phyloP scores from a whole-genome alignment of 2,888 invertebrate species.

The Ligdia adustata region DNA sequence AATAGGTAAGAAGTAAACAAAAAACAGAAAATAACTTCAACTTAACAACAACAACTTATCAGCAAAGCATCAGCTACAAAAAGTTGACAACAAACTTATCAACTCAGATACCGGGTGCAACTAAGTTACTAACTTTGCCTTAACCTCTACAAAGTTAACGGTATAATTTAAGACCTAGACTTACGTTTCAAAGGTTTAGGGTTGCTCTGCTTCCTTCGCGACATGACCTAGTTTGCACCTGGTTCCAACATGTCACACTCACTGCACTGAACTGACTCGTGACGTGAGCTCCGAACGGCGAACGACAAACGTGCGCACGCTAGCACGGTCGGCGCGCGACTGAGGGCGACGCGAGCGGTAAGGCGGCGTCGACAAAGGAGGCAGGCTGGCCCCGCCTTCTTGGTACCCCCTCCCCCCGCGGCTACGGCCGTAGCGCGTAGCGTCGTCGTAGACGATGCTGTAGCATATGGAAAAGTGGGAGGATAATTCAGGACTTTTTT shows the following conservation, averaged over 20 bases:
- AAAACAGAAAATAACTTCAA: not conserved
- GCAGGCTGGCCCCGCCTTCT: conserved; percentile 58
- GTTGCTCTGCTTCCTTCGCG: conserved; percentile 97
- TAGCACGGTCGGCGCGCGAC: conserved; percentile 57
- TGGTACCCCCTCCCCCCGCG: conserved; percentile 40
- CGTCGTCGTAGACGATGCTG: conserved; percentile 42
- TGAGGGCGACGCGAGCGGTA: conserved; percentile 43
- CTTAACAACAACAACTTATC: not conserved
- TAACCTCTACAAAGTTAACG: conserved; percentile 3
- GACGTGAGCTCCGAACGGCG: conserved; percentile 14
- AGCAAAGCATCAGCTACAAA: not conserved
- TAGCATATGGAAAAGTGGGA: conserved; percentile 23
- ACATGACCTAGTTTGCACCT: conserved; percentile 86
- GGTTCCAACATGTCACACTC: conserved; percentile 69
- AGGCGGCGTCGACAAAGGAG: conserved; percentile 43
- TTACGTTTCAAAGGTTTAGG: conserved; percentile 98
- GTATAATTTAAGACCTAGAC: conserved; percentile 62
- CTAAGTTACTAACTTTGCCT: conserved; percentile 2
- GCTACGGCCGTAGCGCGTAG: conserved; percentile 34
- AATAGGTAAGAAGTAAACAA: not conserved
- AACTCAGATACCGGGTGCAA: conserved; percentile 3
- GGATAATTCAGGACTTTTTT: conserved; percentile 17
- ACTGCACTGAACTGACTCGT: conserved; percentile 32
- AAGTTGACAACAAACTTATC: conserved; percentile 7
- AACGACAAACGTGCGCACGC: conserved; percentile 46